Conservation (phyloP, 2,113 vertebrate genomes). For the Rhinolophus sinicus region DNA sequence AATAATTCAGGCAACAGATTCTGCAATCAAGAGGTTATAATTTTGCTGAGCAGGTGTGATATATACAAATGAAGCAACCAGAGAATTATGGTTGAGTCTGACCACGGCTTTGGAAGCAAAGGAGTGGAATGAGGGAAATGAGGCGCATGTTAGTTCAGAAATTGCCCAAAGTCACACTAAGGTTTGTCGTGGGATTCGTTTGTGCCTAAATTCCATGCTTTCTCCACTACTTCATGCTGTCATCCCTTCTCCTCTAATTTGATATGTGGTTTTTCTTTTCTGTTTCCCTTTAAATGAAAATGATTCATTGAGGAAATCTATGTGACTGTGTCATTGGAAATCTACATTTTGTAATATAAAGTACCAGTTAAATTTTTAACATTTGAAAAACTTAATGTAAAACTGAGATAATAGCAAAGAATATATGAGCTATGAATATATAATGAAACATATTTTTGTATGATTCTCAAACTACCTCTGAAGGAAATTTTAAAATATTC, state of each 20-base stretch:
- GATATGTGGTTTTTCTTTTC: background rate
- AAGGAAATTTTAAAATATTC: background rate
- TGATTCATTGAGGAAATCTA: background rate
- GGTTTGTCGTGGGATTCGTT: background rate
- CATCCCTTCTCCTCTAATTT: background rate
- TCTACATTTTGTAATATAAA: background rate
- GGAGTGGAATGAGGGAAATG: background rate
- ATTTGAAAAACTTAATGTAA: background rate
- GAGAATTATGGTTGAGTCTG: background rate
- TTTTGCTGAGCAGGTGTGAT: background rate
- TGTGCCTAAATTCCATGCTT: background rate
- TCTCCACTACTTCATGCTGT: background rate
- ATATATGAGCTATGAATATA: background rate
- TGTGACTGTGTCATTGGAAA: background rate
- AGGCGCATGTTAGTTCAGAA: background rate
- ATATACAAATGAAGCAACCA: background rate
- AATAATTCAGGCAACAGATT: background rate
- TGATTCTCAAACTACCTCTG: background rate
- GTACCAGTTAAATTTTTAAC: background rate
- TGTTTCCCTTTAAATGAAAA: background rate
- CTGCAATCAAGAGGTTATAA: background rate
- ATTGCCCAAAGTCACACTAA: background rate
- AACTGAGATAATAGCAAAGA: background rate
- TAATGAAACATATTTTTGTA: background rate
- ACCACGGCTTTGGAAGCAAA: background rate